Base-by-base conservation (phyloP, 2,113 vertebrate species). In the Crotophaga sulcirostris region DNA sequence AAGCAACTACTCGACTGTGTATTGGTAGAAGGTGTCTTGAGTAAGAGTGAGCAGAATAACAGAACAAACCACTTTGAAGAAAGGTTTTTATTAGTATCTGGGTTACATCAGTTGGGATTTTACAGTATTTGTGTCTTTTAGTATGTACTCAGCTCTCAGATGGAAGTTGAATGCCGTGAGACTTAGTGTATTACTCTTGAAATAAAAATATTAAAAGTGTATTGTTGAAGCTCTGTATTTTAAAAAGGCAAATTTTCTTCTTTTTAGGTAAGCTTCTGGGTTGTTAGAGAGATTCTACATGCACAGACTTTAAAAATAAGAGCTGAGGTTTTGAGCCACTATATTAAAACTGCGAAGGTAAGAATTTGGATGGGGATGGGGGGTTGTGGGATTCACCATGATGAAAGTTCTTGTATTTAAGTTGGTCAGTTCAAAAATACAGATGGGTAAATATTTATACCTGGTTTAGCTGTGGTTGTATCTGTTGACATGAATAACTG, bases 291-390 rank as follows among this genome's bases (percentile, higher is more conserved):
- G 97, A 99, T 99, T 97, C 99, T 99, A 87, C 99, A 99, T 59
- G 99, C 99, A 40, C 99, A 99, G 72, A 99, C 99, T 17, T 97
- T 99, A 98, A 99, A 99, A 98, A 99, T 99, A 97, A 98, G 99
- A 98, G 99, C 99, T 10, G 99, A 99, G 96, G 99, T 99, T 97
- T 94, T 99, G 98, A 99, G 99, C 98, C 98, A 99, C 94, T 99
- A 99, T 97, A 99, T 99, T 95, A 99, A 99, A 98, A 99, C 99
- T 90, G 99, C 99, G 14, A 99, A 99, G 99, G 99, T 99, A 98
- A 98, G 96, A 82, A 77, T 60, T 79, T 63, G 31, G 18, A 2
- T 54, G 28, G 40, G 16, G 23, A 24, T 23, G 47, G 25, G 28
- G 6, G 7, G 6, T 10, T 67, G 38, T 56, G 64, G 47, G 56